phyloP scores from a whole-genome alignment of 2,888 invertebrate genomes.

The Calameuta filiformis region DNA sequence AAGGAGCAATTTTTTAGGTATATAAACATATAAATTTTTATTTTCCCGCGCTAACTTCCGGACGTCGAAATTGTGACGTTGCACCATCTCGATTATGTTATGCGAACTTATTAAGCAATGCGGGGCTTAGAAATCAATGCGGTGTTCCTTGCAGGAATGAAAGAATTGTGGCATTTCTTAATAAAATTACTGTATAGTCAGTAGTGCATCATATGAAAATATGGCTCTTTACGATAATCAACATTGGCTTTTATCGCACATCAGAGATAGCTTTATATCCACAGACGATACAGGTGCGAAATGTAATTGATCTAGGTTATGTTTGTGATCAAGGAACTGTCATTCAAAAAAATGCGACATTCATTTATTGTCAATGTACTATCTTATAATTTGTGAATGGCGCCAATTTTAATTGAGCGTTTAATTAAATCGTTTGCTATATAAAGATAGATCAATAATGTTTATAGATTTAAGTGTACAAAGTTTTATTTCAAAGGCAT shows the following conservation, averaged over 20 bases:
- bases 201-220: slow-evolving; percentile 9
- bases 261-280: slow-evolving; percentile 93
- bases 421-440: not conserved
- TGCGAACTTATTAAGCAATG: not conserved
- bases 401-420: not conserved
- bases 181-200: not conserved
- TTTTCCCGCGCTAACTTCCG: too few relatives aligned
- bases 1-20: too few relatives aligned
- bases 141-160: not conserved
- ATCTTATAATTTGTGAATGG: not conserved
- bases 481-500: slow-evolving; percentile 69
- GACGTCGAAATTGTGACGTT: not conserved
- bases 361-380: not conserved
- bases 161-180: not conserved
- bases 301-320: slow-evolving; percentile 8
- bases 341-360: slow-evolving; percentile 7
- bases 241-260: slow-evolving; percentile 92
- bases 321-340: not conserved
- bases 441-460: not conserved
- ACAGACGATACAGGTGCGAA: slow-evolving; percentile 87
- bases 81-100: not conserved
- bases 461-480: slow-evolving; percentile 3
- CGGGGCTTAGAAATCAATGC: not conserved
- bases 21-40: too few relatives aligned
- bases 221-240: slow-evolving; percentile 97